Evolutionary conservation across 2,113 vertebrate genomes (phyloP).

Genomic region (Hystrix brachyura): DNA sequence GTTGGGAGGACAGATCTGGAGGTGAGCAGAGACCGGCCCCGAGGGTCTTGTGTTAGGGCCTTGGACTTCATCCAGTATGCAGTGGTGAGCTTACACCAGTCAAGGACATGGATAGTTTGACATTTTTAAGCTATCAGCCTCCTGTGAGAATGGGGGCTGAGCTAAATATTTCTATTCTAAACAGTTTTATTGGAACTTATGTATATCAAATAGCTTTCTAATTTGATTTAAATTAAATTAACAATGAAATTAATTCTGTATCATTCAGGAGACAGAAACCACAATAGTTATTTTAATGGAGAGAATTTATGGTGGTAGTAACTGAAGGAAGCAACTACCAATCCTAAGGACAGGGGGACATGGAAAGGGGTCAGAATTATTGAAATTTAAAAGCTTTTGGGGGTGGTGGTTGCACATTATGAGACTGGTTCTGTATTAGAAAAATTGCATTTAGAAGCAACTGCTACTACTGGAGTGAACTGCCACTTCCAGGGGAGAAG

Average conservation of each 20-base stretch:
- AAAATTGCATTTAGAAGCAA: not conserved
- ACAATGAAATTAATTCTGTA: constrained; percentile 2
- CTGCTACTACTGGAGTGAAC: not conserved
- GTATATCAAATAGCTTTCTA: constrained; percentile 13
- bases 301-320: not conserved
- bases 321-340: not conserved
- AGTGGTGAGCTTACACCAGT: not conserved
- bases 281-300: constrained; percentile 46
- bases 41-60: not conserved
- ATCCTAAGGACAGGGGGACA: not conserved
- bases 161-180: not conserved
- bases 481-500: not conserved
- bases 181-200: not conserved
- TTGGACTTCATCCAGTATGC: not conserved
- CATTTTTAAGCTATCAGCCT: not conserved
- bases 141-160: not conserved
- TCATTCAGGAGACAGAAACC: constrained; percentile 3
- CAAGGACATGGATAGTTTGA: not conserved
- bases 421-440: not conserved
- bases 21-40: not conserved
- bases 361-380: constrained; percentile 35
- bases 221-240: constrained; percentile 58
- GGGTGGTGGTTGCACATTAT: accelerated
- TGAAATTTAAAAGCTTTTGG: not conserved
- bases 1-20: not conserved